These are phyloP conservation scores for Nemoura dubitans DNA, from an alignment of 2,888 invertebrate genomes.

Conservation along the genomic window DNA sequence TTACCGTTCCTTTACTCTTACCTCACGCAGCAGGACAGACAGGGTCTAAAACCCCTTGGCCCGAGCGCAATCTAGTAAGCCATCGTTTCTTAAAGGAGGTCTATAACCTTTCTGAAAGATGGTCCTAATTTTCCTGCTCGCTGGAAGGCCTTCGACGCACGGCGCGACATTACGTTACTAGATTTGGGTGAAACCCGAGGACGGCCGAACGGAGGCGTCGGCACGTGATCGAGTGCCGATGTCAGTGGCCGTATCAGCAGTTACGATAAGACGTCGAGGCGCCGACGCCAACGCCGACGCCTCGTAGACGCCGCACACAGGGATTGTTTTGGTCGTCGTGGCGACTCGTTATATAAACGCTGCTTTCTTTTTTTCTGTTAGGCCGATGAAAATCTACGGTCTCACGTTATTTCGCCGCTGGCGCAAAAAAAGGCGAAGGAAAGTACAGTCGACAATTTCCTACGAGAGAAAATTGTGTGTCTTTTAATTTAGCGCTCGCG, in stretches of 20 bases:
- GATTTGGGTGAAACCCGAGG: neutral
- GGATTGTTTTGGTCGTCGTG: neutral
- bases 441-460: neutral
- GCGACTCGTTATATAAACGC: neutral
- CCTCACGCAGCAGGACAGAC: neutral
- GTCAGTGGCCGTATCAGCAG: constrained; percentile 38
- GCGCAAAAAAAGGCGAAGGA: too few relatives aligned
- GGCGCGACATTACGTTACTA: neutral
- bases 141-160: neutral
- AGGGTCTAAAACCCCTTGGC: neutral
- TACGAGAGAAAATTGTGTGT: neutral
- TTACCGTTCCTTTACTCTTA: neutral
- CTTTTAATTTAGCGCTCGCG: neutral
- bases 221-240: constrained; percentile 38
- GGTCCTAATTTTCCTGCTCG: neutral
- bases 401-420: neutral
- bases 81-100: too few relatives aligned
- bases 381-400: too few relatives aligned
- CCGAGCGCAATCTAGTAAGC: neutral
- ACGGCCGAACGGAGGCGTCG: neutral
- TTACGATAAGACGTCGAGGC: constrained; percentile 37
- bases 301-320: neutral
- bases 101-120: neutral
- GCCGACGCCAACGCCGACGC: constrained; percentile 29
- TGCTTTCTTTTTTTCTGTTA: neutral